A percentile compares a stretch with the other conserved stretches of the same genome.
phyloP scores from a whole-genome alignment of 2,113 vertebrate genomes.

The Lophius piscatorius region DNA sequence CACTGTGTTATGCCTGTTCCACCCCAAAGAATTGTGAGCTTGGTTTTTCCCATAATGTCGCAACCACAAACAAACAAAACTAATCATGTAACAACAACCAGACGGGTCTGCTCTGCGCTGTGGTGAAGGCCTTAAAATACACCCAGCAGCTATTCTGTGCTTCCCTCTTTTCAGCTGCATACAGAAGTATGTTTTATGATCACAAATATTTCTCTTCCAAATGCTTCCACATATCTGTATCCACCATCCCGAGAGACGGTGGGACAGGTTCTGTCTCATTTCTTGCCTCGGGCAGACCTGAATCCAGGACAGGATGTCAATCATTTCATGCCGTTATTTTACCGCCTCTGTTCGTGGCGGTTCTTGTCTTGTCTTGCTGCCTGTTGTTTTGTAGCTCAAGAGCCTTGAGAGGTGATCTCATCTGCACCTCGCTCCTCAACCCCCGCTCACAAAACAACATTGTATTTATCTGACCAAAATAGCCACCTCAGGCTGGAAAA shows the following conservation, averaged over 20 bases:
- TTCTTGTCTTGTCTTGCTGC: constrained; percentile 78
- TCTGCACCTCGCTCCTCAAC: constrained; percentile 53
- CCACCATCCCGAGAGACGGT: neutral
- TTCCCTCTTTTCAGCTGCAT: constrained; percentile 17
- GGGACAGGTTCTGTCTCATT: constrained; percentile 35
- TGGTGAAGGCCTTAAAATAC: constrained; percentile 32
- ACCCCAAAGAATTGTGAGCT: constrained; percentile 1
- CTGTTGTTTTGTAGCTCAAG: constrained; percentile 70
- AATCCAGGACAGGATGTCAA: constrained; percentile 54
- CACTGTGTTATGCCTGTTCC: neutral
- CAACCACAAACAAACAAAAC: constrained; percentile 37
- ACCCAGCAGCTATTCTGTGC: constrained; percentile 5
- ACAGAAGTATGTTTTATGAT: constrained; percentile 20
- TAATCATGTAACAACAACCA: constrained; percentile 31
- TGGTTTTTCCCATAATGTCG: constrained; percentile 43
- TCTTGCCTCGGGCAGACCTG: constrained; percentile 43
- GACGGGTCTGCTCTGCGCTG: constrained; percentile 34
- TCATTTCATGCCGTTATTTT: constrained; percentile 66
- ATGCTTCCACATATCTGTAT: constrained; percentile 6
- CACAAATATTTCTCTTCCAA: constrained; percentile 10
- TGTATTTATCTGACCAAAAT: constrained; percentile 83
- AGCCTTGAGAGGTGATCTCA: constrained; percentile 78
- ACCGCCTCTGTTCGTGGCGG: constrained; percentile 45
- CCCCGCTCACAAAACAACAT: constrained; percentile 72
- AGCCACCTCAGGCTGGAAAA: constrained; percentile 79